Evolutionary conservation across 1,140 invertebrate genomes (phyloP).

Genomic region (Drosophila biarmipes): DNA sequence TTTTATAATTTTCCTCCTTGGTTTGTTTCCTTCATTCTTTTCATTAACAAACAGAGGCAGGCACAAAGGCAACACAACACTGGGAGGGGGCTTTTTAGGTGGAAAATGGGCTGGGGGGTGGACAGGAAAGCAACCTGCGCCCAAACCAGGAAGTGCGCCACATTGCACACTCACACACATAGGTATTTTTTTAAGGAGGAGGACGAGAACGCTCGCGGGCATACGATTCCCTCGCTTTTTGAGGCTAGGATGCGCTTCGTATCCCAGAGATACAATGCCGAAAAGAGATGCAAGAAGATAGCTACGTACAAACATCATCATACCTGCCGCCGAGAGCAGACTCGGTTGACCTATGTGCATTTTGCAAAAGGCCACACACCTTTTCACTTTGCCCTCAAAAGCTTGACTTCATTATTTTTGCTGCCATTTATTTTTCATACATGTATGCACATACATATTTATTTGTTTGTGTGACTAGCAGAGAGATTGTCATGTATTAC

Average conservation of each 20-base stretch:
- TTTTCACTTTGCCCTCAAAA: neutral
- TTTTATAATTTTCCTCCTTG: neutral
- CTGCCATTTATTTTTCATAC: conserved; percentile 1
- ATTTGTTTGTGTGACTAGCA: neutral
- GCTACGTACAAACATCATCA: conserved; percentile 7
- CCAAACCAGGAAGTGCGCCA: conserved; percentile 75
- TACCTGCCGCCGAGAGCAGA: conserved; percentile 4
- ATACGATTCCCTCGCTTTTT: conserved; percentile 30
- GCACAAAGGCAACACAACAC: conserved; percentile 10
- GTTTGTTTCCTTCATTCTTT: conserved; percentile 32
- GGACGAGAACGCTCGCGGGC: neutral
- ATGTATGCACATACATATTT: neutral
- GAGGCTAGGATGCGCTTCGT: conserved; percentile 24
- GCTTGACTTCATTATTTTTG: conserved; percentile 16
- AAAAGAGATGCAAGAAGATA: conserved; percentile 9
- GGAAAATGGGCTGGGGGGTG: conserved; percentile 2
- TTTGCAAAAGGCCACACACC: conserved; percentile 19
- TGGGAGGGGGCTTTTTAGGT: conserved; percentile 1
- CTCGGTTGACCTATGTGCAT: conserved; percentile 25
- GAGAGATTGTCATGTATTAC: too few relatives aligned
- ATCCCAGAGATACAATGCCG: conserved; percentile 11
- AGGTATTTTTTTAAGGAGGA: conserved; percentile 5
- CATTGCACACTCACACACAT: conserved; percentile 43
- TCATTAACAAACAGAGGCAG: conserved; percentile 69
- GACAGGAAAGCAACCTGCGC: conserved; percentile 35